Percentiles rank a stretch among this genome's conserved stretches.
Evolutionary conservation across 1,140 invertebrate genomes (phyloP).

Genomic region (Neodiprion virginianus): DNA sequence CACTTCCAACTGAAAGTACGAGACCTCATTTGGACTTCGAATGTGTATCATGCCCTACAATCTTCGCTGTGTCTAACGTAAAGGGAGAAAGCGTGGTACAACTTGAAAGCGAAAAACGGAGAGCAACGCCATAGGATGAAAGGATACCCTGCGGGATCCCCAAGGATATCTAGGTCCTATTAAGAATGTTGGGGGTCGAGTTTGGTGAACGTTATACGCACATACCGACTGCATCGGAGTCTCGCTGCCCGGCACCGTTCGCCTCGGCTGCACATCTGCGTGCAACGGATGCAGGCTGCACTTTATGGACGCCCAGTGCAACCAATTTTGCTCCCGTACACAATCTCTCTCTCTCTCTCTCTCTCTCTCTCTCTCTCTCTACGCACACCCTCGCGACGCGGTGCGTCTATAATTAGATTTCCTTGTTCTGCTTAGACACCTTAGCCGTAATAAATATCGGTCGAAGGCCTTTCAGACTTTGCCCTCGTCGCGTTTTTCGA

Average conservation of each 20-base stretch:
- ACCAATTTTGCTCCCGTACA: conserved; percentile 51
- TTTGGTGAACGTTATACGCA: neutral
- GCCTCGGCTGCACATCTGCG: conserved; percentile 51
- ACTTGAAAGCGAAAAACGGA: conserved; percentile 19
- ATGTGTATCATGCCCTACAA: neutral
- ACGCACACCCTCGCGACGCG: conserved; percentile 35
- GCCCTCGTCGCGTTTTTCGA: too few relatives aligned
- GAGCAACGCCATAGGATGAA: conserved; percentile 24
- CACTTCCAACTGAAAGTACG: neutral
- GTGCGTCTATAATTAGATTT: conserved; percentile 60
- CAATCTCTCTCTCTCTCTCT: conserved; percentile 41
- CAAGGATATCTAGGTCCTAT: conserved; percentile 12
- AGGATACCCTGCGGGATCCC: conserved; percentile 37
- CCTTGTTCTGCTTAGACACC: conserved; percentile 28
- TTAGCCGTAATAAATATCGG: conserved; percentile 2
- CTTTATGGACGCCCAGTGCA: conserved; percentile 56
- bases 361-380: conserved; percentile 39
- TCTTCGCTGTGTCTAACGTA: neutral
- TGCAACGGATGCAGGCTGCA: conserved; percentile 59
- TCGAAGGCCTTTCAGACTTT: neutral
- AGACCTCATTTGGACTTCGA: neutral
- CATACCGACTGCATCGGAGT: conserved; percentile 23
- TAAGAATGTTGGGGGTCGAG: neutral
- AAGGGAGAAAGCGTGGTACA: conserved; percentile 3
- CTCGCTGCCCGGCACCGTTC: conserved; percentile 20